Conservation (phyloP, 2,797 vertebrate genomes). For the Podargus strigoides region DNA sequence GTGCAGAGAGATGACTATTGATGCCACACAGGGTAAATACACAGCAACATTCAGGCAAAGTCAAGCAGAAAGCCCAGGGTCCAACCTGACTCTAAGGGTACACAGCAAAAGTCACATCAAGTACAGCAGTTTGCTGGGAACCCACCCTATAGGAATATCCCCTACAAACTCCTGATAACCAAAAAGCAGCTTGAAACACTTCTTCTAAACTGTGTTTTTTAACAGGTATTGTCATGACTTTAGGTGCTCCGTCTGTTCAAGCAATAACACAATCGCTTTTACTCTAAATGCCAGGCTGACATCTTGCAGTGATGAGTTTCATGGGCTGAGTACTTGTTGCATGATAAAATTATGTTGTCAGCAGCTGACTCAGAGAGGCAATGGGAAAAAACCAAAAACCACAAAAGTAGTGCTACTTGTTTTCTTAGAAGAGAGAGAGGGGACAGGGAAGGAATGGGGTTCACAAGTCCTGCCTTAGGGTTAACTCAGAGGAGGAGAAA, state of each 20-base stretch:
- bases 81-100: neutral
- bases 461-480: neutral
- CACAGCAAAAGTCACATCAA: neutral
- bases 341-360: neutral
- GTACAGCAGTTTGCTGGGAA: neutral
- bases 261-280: neutral
- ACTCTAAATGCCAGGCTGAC: neutral
- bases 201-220: neutral
- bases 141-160: neutral
- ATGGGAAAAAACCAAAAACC: neutral
- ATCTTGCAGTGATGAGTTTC: neutral
- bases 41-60: neutral
- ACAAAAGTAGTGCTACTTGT: neutral
- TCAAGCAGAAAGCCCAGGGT: neutral
- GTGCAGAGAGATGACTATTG: rapidly evolving
- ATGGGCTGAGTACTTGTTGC: neutral
- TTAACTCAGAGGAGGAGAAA: neutral
- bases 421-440: neutral
- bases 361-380: neutral
- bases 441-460: rapidly evolving
- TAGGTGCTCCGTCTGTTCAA: neutral
- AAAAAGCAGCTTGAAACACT: neutral
- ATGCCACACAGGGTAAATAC: neutral
- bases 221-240: neutral
- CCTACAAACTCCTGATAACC: neutral